Evolutionary conservation across 2,797 vertebrate genomes (phyloP).

Genomic region (Gila robusta): DNA sequence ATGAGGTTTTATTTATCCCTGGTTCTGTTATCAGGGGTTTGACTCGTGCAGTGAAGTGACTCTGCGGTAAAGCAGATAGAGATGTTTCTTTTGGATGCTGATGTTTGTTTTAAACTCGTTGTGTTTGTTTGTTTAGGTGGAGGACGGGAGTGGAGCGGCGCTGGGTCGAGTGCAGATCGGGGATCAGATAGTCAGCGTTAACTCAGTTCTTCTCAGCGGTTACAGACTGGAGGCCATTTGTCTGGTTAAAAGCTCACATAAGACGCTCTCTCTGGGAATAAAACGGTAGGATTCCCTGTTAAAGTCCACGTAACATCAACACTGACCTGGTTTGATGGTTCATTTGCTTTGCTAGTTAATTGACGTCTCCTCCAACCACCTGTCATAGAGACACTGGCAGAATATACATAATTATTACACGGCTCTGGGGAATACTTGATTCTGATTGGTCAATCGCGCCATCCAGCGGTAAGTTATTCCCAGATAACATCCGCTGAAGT

Average conservation of each 20-base stretch:
- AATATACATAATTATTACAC: too few species aligned
- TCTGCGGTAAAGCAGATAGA: not conserved
- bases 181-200: slow-evolving; percentile 90
- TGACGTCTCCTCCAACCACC: not conserved
- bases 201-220: slow-evolving; percentile 83
- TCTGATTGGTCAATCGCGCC: too few species aligned
- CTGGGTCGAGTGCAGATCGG: slow-evolving; percentile 82
- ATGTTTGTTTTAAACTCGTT: slow-evolving; percentile 20
- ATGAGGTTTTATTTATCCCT: not conserved
- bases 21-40: not conserved
- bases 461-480: too few species aligned
- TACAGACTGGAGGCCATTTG: slow-evolving; percentile 91
- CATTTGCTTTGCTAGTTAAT: not conserved
- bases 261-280: slow-evolving; percentile 84
- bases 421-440: too few species aligned
- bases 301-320: not conserved
- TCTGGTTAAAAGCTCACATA: slow-evolving; percentile 90
- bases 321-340: not conserved
- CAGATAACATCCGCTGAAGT: too few species aligned
- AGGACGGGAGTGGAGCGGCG: slow-evolving; percentile 85
- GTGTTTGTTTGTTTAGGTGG: slow-evolving; percentile 80
- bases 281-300: slow-evolving; percentile 79
- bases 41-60: not conserved
- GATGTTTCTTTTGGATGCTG: not conserved
- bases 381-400: not conserved